phyloP scores from a whole-genome alignment of 2,888 invertebrate genomes.

The Amiota mariae region DNA sequence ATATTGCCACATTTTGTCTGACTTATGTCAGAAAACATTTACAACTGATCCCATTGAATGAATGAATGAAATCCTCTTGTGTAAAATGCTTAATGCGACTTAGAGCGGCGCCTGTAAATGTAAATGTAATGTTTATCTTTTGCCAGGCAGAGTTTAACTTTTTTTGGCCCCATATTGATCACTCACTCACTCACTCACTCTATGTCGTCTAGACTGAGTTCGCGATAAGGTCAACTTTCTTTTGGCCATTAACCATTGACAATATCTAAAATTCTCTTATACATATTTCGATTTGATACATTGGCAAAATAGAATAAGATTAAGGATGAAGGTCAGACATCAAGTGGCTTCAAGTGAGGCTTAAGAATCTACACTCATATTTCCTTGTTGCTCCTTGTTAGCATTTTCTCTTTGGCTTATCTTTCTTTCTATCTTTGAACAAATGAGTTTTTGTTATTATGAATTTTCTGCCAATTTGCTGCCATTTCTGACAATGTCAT shows the following conservation, averaged over 20 bases:
- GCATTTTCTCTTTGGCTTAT: too few relatives aligned
- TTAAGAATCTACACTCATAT: neutral
- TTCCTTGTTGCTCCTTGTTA: neutral
- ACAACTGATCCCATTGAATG: too few relatives aligned
- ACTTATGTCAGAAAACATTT: too few relatives aligned
- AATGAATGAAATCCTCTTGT: too few relatives aligned
- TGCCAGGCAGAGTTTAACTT: neutral
- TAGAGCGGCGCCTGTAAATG: neutral
- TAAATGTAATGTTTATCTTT: neutral
- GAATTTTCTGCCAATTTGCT: neutral
- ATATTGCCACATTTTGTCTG: too few relatives aligned
- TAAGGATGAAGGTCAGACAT: neutral
- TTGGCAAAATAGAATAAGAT: neutral
- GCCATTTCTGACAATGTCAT: too few relatives aligned
- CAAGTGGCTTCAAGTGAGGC: neutral
- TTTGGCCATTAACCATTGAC: neutral
- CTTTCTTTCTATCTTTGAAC: neutral
- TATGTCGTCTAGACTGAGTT: neutral
- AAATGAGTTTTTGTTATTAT: constrained; percentile 6
- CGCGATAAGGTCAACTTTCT: neutral
- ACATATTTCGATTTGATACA: neutral
- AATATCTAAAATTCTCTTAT: neutral
- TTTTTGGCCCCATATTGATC: too few relatives aligned
- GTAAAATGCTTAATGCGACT: neutral
- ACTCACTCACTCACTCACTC: too few relatives aligned